A percentile compares a stretch with the other conserved stretches of the same genome.
These are phyloP conservation scores for Samia ricini DNA, from an alignment of 1,140 invertebrate species.

Conservation along the genomic window DNA sequence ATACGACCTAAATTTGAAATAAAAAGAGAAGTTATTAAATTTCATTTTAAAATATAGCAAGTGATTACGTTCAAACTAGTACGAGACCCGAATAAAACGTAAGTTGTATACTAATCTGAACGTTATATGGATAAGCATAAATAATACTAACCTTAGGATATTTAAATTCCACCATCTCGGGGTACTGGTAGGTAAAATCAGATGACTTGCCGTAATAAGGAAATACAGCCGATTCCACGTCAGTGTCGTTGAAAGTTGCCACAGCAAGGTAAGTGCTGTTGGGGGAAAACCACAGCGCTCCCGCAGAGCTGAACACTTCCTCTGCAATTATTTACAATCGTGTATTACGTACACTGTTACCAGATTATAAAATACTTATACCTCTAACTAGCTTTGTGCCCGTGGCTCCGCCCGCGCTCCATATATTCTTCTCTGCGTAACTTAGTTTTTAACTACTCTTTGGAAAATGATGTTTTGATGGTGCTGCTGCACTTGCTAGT, in stretches of 20 bases:
- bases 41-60: too few relatives aligned
- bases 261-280: conserved; percentile 85
- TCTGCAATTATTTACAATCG: conserved; percentile 76
- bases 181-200: conserved; percentile 80
- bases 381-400: too few relatives aligned
- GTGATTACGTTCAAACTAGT: too few relatives aligned
- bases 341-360: too few relatives aligned
- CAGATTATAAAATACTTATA: too few relatives aligned
- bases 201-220: conserved; percentile 80
- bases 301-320: conserved; percentile 88
- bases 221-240: conserved; percentile 55
- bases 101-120: background rate
- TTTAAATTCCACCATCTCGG: conserved; percentile 81
- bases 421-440: too few relatives aligned
- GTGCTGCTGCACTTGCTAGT: too few relatives aligned
- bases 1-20: too few relatives aligned
- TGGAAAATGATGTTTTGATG: too few relatives aligned
- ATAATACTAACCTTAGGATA: conserved; percentile 87
- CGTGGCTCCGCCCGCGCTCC: too few relatives aligned
- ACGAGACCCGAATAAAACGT: background rate
- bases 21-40: too few relatives aligned
- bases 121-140: background rate
- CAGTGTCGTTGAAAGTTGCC: conserved; percentile 87
- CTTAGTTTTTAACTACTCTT: too few relatives aligned
- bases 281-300: conserved; percentile 91